phyloP scores from a whole-genome alignment of 2,888 invertebrate genomes.

The Patella depressa region DNA sequence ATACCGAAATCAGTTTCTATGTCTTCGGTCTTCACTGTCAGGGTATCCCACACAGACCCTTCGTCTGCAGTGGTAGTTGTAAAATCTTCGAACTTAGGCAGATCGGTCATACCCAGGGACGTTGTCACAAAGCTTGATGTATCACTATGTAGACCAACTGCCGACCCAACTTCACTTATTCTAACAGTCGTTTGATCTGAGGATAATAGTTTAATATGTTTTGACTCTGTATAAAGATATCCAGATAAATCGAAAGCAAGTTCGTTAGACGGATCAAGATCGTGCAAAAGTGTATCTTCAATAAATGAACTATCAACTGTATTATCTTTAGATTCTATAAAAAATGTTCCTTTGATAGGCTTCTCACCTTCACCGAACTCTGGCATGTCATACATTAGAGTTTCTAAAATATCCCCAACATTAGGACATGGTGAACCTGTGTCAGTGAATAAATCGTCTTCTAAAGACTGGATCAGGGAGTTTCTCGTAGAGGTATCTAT shows the following conservation, averaged over 20 bases:
- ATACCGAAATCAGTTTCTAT: not conserved
- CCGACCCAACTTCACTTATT: not conserved
- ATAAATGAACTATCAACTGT: conserved; percentile 30
- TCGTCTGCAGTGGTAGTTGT: conserved; percentile 17
- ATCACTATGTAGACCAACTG: not conserved
- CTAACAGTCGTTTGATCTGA: conserved; percentile 21
- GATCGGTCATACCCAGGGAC: conserved; percentile 16
- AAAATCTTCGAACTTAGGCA: conserved; percentile 39
- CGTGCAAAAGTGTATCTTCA: conserved; percentile 30
- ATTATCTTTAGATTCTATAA: conserved; percentile 29
- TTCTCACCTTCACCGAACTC: conserved; percentile 38
- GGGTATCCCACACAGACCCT: conserved; percentile 32
- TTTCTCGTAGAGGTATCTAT: conserved; percentile 21
- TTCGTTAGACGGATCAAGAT: conserved; percentile 35
- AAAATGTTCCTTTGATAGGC: conserved; percentile 11
- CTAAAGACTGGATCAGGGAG: conserved; percentile 20
- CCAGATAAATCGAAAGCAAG: conserved; percentile 31
- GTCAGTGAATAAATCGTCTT: conserved; percentile 21
- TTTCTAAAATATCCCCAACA: conserved; percentile 40
- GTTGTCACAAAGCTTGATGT: not conserved
- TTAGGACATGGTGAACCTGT: conserved; percentile 33
- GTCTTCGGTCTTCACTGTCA: conserved; percentile 46
- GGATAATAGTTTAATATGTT: conserved; percentile 24
- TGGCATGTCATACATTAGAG: conserved; percentile 41
- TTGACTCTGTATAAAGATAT: conserved; percentile 19